These are phyloP conservation scores for Mobula birostris DNA, from an alignment of 2,113 vertebrate species.

Conservation along the genomic window DNA sequence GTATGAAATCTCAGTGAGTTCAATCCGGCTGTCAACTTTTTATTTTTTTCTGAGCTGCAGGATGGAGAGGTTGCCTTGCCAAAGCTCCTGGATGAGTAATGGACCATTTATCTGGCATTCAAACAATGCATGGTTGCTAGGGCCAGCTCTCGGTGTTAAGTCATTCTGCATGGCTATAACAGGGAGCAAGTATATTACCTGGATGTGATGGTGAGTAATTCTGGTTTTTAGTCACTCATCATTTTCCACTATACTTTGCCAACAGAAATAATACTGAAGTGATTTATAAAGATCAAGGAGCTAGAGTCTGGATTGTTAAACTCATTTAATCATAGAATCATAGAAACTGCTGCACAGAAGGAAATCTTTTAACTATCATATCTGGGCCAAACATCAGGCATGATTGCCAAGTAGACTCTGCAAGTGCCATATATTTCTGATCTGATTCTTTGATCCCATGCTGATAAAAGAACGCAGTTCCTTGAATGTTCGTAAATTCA, in stretches of 20 bases:
- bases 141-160: neutral
- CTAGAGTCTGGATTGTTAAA: neutral
- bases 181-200: conserved; percentile 22
- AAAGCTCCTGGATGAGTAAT: conserved; percentile 30
- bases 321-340: conserved; percentile 25
- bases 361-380: neutral
- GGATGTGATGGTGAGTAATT: conserved; percentile 15
- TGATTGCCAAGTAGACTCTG: conserved; percentile 9
- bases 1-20: conserved; percentile 10
- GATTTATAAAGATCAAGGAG: conserved; percentile 26
- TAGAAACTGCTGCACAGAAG: neutral
- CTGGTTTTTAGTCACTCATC: conserved; percentile 11
- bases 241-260: conserved; percentile 13
- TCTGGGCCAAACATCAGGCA: conserved; percentile 8
- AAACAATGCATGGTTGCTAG: conserved; percentile 6
- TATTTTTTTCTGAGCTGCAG: neutral
- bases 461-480: neutral
- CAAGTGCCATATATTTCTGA: neutral
- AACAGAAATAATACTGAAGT: conserved; percentile 18
- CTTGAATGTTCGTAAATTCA: conserved; percentile 14
- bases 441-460: neutral
- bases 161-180: conserved; percentile 15
- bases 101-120: neutral
- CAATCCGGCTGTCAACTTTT: conserved; percentile 13
- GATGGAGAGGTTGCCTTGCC: neutral